Evolutionary conservation across 2,888 invertebrate genomes (phyloP).

Genomic region (Megamerina dolium): DNA sequence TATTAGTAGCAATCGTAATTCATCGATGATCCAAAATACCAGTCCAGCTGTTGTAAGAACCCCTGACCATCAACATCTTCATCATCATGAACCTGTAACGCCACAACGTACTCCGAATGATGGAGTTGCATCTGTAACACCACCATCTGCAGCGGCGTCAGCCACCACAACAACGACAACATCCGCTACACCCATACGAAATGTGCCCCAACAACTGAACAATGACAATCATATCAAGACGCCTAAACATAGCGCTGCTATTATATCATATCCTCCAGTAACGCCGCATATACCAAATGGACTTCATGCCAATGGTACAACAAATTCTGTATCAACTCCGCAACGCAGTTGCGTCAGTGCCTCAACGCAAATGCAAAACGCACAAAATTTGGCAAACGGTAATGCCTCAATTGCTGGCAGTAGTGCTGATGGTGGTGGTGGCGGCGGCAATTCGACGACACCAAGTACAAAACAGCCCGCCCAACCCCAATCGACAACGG

Average conservation of each 20-base stretch:
- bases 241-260: conserved; percentile 30
- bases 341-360: too few relatives aligned
- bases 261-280: conserved; percentile 3
- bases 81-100: conserved; percentile 9
- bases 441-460: conserved; percentile 22
- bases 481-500: conserved; percentile 26
- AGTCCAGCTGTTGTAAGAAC: too few relatives aligned
- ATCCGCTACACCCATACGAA: conserved; percentile 9
- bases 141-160: conserved; percentile 15
- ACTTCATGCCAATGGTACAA: conserved; percentile 16
- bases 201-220: conserved; percentile 9
- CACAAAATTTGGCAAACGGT: conserved; percentile 35
- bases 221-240: conserved; percentile 35
- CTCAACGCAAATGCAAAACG: conserved; percentile 22
- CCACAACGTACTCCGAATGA: conserved; percentile 11
- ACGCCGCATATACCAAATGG: conserved; percentile 18
- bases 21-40: background rate
- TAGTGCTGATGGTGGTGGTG: too few relatives aligned
- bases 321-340: conserved; percentile 20
- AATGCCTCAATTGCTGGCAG: too few relatives aligned
- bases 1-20: conserved; percentile 1
- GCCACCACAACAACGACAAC: conserved; percentile 20
- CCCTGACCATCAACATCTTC: too few relatives aligned
- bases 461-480: conserved; percentile 30
- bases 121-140: conserved; percentile 17